Evolutionary conservation across 2,888 invertebrate species (phyloP).

Genomic region (Chrysopilus asiliformis): DNA sequence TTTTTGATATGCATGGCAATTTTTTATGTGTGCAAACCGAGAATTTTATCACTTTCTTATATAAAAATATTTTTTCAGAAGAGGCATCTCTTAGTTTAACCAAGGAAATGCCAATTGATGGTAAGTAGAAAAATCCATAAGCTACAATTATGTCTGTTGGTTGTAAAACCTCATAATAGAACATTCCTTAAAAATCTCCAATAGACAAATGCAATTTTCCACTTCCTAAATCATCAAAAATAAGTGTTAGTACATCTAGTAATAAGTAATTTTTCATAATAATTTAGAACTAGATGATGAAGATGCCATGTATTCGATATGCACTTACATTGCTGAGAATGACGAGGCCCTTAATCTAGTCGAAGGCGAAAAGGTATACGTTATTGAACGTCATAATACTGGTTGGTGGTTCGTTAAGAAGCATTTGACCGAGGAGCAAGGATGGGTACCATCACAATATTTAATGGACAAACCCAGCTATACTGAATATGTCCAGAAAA

Average conservation of each 20-base stretch:
- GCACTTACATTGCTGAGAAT: conserved; percentile 73
- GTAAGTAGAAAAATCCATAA: conserved; percentile 22
- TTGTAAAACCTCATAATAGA: too few relatives aligned
- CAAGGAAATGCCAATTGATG: conserved; percentile 48
- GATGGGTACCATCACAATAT: conserved; percentile 86
- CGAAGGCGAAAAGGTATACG: conserved; percentile 79
- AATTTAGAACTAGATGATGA: conserved; percentile 41
- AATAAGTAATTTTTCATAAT: neutral
- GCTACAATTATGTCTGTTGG: too few relatives aligned
- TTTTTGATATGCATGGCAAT: neutral
- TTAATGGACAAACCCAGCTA: conserved; percentile 72
- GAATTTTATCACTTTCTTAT: too few relatives aligned
- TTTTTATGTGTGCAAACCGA: neutral
- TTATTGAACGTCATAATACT: conserved; percentile 67
- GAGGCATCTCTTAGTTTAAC: conserved; percentile 58
- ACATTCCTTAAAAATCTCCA: too few relatives aligned
- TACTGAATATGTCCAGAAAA: conserved; percentile 70
- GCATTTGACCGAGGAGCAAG: conserved; percentile 77
- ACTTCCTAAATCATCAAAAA: too few relatives aligned
- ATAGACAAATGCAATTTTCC: too few relatives aligned
- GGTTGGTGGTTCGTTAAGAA: conserved; percentile 93
- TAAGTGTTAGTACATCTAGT: neutral
- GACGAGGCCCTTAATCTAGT: conserved; percentile 79
- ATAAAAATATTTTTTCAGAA: too few relatives aligned
- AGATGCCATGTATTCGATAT: conserved; percentile 69